Evolutionary conservation across 2,113 vertebrate species (phyloP).

Genomic region (Petaurus breviceps): DNA sequence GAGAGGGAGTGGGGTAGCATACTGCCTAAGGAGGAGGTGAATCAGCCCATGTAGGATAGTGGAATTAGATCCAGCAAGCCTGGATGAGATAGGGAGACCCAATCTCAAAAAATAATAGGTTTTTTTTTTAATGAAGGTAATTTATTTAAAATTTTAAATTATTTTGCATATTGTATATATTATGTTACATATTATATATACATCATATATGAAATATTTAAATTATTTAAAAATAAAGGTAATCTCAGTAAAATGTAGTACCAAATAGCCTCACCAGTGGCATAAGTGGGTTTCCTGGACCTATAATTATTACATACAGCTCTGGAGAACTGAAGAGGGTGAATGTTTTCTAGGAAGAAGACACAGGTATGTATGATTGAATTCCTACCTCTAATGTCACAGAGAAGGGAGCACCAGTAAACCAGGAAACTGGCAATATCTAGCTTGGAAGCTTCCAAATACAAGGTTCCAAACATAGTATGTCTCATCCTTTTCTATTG

Average conservation of each 20-base stretch:
- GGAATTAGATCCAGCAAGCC: background rate
- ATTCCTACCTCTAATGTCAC: background rate
- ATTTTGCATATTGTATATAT: too few species aligned
- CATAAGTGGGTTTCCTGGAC: background rate
- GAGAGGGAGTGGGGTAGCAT: background rate
- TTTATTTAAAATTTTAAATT: too few species aligned
- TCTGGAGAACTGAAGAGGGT: background rate
- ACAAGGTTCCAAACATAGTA: background rate
- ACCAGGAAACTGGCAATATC: background rate
- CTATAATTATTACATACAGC: background rate
- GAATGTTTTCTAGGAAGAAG: background rate
- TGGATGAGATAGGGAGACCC: background rate
- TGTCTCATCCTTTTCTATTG: slow-evolving; percentile 7
- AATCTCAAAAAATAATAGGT: background rate
- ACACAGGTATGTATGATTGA: background rate
- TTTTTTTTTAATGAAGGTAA: background rate
- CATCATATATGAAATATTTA: background rate
- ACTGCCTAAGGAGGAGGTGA: background rate
- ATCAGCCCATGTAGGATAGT: background rate
- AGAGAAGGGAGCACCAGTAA: background rate
- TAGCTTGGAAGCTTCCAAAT: background rate
- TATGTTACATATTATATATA: too few species aligned
- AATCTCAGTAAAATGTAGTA: background rate
- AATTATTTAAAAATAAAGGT: background rate
- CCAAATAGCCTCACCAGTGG: background rate